Base-by-base conservation (phyloP, 2,888 invertebrate genomes). In the Polyommatus icarus region DNA sequence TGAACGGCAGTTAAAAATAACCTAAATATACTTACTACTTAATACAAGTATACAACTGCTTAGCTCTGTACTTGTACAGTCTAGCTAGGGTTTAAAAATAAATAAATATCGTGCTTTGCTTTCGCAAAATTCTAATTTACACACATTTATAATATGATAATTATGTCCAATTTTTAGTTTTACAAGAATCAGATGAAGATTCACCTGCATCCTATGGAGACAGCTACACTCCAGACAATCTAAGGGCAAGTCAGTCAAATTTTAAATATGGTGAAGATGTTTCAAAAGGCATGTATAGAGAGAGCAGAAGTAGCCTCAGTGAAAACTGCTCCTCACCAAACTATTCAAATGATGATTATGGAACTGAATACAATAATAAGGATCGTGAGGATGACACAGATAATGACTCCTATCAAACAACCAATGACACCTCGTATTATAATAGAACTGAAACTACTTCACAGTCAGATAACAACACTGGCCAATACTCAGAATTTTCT, bases 281-380 rank as follows among this genome's bases (percentile, higher is more conserved):
- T 78, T 85, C 88, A 7, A 86, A 87, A 78, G 85, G 86, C 59
- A 86, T 87, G 78, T 85, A 85, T 36, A 86, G 91, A 80, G 82
- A 90, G 73, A 88, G 88, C 79, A 88, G 89, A 82, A 93, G 93
- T 82, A 93, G 93, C 81, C 82, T 91, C 76, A 93, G 92, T 87
- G 93, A 92, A 81, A 91, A 90, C 83, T 91, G 91, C 83, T 93
- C 93, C 10, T 93, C 93, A 67, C 91, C 92, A 18, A 90, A 87
- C 87, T 91, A 93, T 57, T 87, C 85, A 32, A 87, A 83, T 84
- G 92, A 93, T 82, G 90, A 92, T 72, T 88, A 84, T 78, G 84
- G 87, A 76, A 87, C 87, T 59, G 86, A 85, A 8, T 90, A 90
- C 83, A 89, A 90, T 79, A 88, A 88, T 61, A 85, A 85, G 82